Base-by-base conservation (phyloP, 1,140 invertebrate genomes). In the Drosophila punjabiensis region DNA sequence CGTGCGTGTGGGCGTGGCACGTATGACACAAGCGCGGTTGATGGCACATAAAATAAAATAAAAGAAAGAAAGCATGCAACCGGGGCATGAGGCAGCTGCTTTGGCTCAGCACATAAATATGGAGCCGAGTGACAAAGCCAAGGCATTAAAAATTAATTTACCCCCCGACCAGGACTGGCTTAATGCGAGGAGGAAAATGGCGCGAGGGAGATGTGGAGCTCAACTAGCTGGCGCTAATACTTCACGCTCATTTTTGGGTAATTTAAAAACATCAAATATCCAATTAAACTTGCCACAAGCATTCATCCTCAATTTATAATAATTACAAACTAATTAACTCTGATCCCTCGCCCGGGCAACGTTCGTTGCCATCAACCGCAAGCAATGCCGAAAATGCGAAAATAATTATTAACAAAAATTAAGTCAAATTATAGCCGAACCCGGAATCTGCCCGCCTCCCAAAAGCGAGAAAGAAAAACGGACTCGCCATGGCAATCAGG, bases 361-460 rank as follows among this genome's bases (percentile, higher is more conserved):
- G 52, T 24, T n/a, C 43, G 60, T 28, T 10, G 47, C 58, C 59
- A 70, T 39, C 82, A 71, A 91, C 86, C 87, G 53, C 87, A 82
- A 86, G 82, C 69, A 82, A 91, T 80, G 71, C 86, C 66, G 60
- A 90, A 91, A 90, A 90, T 86, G 79, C 79, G 76, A 82, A 90
- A 90, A 90, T 90, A 90, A 90, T 91, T 90, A 90, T 90, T 90
- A 90, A 91, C 86, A 91, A 89, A 90, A 90, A 90, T 90, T 91
- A 86, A 90, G 81, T 62, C 79, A 90, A 90, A 90, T 89, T 89
- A 90, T 64, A 79, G 67, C 53, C 47, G 52, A 48, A 68, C 60
- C 80, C 55, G 33, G 55, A 68, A 69, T 28, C 56, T 55, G 43
- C 2, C 43, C 33, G 9, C 28, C 41, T 9, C 18, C 9, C 39